Evolutionary conservation across 2,888 invertebrate species (phyloP), one percentile per base, ranked within the genome.

Genomic region (Brachynemurus nebulosus): DNA sequence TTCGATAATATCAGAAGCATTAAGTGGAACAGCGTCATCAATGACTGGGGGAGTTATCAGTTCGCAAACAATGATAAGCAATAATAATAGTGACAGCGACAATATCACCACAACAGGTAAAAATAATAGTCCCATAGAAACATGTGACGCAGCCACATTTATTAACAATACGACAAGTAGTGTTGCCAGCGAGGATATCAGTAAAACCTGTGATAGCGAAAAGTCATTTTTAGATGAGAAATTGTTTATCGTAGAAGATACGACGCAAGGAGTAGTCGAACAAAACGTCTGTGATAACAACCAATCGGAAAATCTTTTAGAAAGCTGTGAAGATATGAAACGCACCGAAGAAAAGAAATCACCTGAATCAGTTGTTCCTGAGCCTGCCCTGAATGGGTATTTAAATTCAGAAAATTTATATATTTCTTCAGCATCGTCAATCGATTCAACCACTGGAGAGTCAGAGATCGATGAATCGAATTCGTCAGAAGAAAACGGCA

Each of bases 361-460:
- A n/a, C n/a, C n/a, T n/a, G n/a, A n/a, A n/a, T n/a, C n/a, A 30
- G 6, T n/a, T 5, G 6, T 30, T 30, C 30, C 30, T 12, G n/a
- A 40, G 8, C 5, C 27, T 17, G 44, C 42, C 23, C 44, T 41
- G 35, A 20, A 35, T 44, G 69, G 69, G 7, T 66, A 69, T 54
- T 54, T 70, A 42, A 61, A 62, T 44, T 64, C 66, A 33, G 69
- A 78, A 56, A 73, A 71, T 57, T 69, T 72, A 37, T 74, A 53
- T 47, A 45, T 45, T 44, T 43, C 45, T 12, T 41, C 41, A 6
- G 40, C 23, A 1, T 39, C 47, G 5, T 47, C 46, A 23, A 34
- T 70, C 52, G 64, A 65, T 25, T 71, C 72, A 14, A n/a, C 72
- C 74, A 0, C 67, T 70, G 43, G n/a, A n/a, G n/a, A n/a, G n/a